Evolutionary conservation across 2,113 vertebrate species (phyloP).

Genomic region (Numida meleagris): DNA sequence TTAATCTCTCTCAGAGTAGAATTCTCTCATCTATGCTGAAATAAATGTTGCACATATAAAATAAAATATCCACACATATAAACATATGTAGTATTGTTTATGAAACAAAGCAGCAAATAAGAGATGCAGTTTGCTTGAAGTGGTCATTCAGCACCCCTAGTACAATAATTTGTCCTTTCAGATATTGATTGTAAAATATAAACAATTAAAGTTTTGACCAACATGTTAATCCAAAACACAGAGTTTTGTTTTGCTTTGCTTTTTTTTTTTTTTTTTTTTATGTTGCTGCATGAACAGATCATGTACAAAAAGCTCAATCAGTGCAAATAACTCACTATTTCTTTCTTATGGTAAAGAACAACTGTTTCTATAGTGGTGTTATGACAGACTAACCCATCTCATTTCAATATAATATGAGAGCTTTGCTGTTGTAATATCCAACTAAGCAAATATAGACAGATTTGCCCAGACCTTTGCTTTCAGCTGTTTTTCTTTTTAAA

Average conservation of each 20-base stretch:
- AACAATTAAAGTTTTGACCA: neutral
- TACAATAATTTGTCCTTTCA: neutral
- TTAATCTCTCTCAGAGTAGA: neutral
- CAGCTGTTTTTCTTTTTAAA: neutral
- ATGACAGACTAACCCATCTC: neutral
- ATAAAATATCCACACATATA: neutral
- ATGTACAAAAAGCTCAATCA: neutral
- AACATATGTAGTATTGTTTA: neutral
- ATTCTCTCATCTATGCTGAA: neutral
- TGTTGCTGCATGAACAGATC: neutral
- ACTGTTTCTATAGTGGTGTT: neutral
- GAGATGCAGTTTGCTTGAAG: neutral
- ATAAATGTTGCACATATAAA: neutral
- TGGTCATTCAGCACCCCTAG: neutral
- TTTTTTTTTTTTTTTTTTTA: neutral
- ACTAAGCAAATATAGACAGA: neutral
- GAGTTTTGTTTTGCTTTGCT: neutral
- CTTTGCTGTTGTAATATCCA: neutral
- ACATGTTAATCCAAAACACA: neutral
- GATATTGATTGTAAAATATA: no score
- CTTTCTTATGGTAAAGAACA: neutral
- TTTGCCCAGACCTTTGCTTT: neutral
- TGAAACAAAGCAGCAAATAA: neutral
- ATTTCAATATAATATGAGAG: neutral
- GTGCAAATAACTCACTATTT: neutral